Percentiles rank a stretch among this genome's conserved stretches.
These are phyloP conservation scores for Ranitomeya imitator DNA, from an alignment of 2,113 vertebrate species.

Conservation along the genomic window DNA sequence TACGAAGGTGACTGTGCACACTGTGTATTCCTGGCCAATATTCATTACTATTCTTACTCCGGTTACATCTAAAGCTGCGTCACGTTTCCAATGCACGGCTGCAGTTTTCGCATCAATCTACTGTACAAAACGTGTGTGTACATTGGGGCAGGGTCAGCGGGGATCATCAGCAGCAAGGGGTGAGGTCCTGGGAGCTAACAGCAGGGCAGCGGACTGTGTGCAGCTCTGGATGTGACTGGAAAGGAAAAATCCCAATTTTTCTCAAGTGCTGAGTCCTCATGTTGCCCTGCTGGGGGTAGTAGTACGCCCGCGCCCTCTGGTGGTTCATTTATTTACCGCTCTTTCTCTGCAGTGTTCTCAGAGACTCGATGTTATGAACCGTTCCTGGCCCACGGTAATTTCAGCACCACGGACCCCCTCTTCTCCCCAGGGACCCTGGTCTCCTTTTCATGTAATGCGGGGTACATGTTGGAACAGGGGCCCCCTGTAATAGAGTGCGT, in stretches of 20 bases:
- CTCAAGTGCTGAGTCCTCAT: no score
- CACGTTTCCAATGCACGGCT: background rate
- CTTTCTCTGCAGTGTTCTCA: conserved; percentile 77
- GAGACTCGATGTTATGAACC: conserved; percentile 90
- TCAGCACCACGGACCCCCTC: conserved; percentile 85
- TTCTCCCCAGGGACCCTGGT: conserved; percentile 83
- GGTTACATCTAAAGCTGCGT: background rate
- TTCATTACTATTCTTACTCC: background rate
- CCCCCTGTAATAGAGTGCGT: conserved; percentile 86
- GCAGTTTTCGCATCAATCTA: background rate
- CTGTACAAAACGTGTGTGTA: no score
- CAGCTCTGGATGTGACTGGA: background rate
- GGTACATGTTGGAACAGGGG: conserved; percentile 88
- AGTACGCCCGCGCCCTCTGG: background rate
- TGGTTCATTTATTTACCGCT: background rate
- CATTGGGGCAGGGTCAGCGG: no score
- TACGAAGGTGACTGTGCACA: conserved; percentile 78
- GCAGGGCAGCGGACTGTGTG: background rate
- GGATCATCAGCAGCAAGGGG: no score
- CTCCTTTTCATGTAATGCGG: conserved; percentile 84
- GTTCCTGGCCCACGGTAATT: conserved; percentile 88
- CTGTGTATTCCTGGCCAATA: no score
- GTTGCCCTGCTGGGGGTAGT: background rate
- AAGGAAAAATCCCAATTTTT: no score
- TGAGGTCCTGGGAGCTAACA: background rate